Base-by-base conservation (phyloP, 1,140 invertebrate genomes). In the Metopolophium dirhodum region DNA sequence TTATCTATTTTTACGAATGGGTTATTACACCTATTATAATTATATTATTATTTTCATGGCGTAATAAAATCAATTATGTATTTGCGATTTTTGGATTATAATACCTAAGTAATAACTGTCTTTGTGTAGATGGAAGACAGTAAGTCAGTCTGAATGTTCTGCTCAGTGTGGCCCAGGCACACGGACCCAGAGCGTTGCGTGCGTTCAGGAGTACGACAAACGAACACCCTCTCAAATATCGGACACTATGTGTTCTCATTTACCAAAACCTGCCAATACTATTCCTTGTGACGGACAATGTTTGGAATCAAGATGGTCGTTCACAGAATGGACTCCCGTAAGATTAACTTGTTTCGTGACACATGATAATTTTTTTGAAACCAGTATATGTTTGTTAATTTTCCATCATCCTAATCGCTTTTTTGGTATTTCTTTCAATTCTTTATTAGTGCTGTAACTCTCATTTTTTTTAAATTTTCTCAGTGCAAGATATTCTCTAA, bases 261-360 rank as follows among this genome's bases (percentile, higher is more conserved):
- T 96, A 35, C 94, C 95, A 3, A 95, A 96, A 93, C 96, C 96
- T 3, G 94, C 95, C 1, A 95, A 96, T 26, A 94, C 95, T 45
- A 96, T 97, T 94, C 94, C 96, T 1, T 98, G 98, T 95, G 95
- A 95, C 1, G 97, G 97, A 35, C 95, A 96, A 2, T 98, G 98
- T 95, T 95, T 96, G 41, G 95, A 95, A 49, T 96, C 96, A 8
- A 95, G 95, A 45, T 98, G 98, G 98, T 95, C 96, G 20, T 98
- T 97, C 94, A 96, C 96, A 2, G 95, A 96, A 22, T 98, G 98
- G 98, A 96, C 96, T 11, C 94, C 96, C 45, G 96, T 95, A 93
- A 93, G 96, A 45, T 41, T n/a, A 7, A 89, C 22, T 94, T 14
- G 1, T 54, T 35, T 57, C 9, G 49, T 86, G 30, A 9, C 7